A percentile compares a stretch with the other conserved stretches of the same genome.
Conservation (phyloP, 2,797 vertebrate species). For the Telmatherina bonti region DNA sequence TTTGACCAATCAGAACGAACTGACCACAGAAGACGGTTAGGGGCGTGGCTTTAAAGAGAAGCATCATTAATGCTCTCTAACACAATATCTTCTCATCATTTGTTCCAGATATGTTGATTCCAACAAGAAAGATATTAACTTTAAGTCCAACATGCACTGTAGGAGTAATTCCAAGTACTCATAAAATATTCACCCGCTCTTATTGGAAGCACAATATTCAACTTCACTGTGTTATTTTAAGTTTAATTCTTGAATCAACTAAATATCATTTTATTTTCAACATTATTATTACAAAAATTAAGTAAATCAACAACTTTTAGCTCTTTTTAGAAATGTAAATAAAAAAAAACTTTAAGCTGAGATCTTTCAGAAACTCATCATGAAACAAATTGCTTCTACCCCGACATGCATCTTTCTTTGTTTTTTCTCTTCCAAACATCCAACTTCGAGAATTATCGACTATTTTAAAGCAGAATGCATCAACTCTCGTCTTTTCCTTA, state of each 20-base stretch:
- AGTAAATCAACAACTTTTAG: not conserved
- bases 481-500: not conserved
- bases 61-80: not conserved
- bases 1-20: not conserved
- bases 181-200: not conserved
- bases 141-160: not conserved
- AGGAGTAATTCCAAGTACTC: not conserved
- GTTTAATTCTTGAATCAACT: not conserved
- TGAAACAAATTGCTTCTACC: not conserved
- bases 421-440: not conserved
- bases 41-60: not conserved
- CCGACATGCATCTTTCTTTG: not conserved
- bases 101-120: not conserved
- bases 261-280: not conserved
- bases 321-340: not conserved
- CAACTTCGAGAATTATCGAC: not conserved
- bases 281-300: not conserved
- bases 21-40: not conserved
- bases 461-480: constrained; percentile 6
- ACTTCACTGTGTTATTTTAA: not conserved
- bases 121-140: not conserved
- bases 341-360: not conserved
- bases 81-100: not conserved
- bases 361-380: not conserved
- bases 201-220: not conserved